Base-by-base conservation (phyloP, 2,113 vertebrate species). In the Scolopax mira region DNA sequence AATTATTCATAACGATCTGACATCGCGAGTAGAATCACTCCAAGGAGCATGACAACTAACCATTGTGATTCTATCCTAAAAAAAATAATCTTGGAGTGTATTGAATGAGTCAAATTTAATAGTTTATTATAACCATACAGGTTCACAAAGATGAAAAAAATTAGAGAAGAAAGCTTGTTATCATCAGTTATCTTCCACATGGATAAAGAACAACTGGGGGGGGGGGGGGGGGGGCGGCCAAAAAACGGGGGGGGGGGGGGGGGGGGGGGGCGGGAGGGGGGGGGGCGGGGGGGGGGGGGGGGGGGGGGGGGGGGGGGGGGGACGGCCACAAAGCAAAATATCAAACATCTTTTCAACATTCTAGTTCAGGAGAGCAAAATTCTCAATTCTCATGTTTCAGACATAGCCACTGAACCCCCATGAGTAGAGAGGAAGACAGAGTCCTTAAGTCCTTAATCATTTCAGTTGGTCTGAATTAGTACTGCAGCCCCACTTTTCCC, bases 141-240 rank as follows among this genome's bases (percentile, higher is more conserved):
- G 25, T 73, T 61, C 11, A 85, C 4, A 60, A 74, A 71, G 7
- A 31, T 31, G 5, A 73, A 22, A 60, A 60, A 80, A 75, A 49
- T 4, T 21, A 42, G 7, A 25, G 17, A 79, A 33, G 6, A 90
- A 82, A 41, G 27, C 6, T 15, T 75, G 18, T 64, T 82, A 74
- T 28, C 11, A n/a, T 27, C 30, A 37, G 16, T 52, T 52, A 73
- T 21, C 35, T 71, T 18, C 13, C 27, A 81, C 5, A 41, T 0
- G 46, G 10, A 57, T 28, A 69, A 74, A 35, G 11, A 58, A 79
- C 0, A 0, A 52, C 12, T 7, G 7, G 13, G 7, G 3, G 4
- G 18, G 5, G 2, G 8, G 7, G 21, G 10, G 11, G 10, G n/a
- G n/a, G n/a, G n/a, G n/a, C n/a, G n/a, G n/a, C n/a, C n/a, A n/a